A percentile compares a stretch with the other conserved stretches of the same genome.
Evolutionary conservation across 2,888 invertebrate species (phyloP).

Genomic region (Petrolisthes cinctipes): DNA sequence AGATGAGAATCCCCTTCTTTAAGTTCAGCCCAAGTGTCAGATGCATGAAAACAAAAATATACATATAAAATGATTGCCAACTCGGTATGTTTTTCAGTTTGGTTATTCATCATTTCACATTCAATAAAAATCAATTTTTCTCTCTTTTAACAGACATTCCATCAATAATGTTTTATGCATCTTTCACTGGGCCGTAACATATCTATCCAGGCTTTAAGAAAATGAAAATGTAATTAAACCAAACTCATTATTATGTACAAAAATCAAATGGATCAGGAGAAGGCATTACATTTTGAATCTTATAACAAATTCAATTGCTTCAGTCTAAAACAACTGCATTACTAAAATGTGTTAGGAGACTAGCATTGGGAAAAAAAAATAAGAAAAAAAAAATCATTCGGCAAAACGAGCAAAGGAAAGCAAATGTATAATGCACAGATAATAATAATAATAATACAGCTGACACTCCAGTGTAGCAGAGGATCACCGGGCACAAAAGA

Average conservation of each 20-base stretch:
- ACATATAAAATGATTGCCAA: not conserved
- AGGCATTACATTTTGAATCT: conserved; percentile 44
- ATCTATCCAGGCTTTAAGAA: conserved; percentile 30
- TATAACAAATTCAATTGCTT: conserved; percentile 36
- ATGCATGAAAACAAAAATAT: not conserved
- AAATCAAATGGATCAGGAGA: conserved; percentile 57
- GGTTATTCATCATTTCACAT: conserved; percentile 6
- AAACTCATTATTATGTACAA: conserved; percentile 41
- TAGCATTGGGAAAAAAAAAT: conserved; percentile 47
- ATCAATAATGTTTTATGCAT: not conserved
- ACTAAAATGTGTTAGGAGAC: conserved; percentile 39
- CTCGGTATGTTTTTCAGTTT: not conserved
- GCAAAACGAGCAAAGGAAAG: conserved; percentile 11
- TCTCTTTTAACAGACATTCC: too few species aligned
- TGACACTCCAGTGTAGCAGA: not conserved
- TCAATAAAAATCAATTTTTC: not conserved
- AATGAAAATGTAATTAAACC: conserved; percentile 47
- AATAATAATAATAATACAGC: not conserved
- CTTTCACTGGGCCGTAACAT: not conserved
- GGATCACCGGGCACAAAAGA: conserved; percentile 12
- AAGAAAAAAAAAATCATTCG: conserved; percentile 22
- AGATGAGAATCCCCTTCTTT: too few species aligned
- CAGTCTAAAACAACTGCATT: conserved; percentile 39
- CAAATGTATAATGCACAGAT: conserved; percentile 32
- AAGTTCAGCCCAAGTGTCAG: not conserved